phyloP scores from a whole-genome alignment of 2,888 invertebrate genomes.

The Folsomia manolachei region DNA sequence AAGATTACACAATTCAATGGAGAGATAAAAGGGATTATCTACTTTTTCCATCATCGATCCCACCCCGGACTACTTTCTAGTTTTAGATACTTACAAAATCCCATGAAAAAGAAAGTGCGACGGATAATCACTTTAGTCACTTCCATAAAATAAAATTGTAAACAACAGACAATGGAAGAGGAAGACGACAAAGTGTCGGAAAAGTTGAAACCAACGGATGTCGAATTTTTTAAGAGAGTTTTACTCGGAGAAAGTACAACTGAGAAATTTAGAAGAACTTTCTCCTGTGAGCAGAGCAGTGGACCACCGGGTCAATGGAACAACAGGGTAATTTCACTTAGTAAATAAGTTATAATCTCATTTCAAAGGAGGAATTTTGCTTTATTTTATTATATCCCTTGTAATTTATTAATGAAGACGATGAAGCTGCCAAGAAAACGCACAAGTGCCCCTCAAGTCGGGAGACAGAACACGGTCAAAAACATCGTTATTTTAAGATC shows the following conservation, averaged over 20 bases:
- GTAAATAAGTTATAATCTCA: too few relatives aligned
- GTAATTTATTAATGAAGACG: too few relatives aligned
- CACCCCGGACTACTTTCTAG: too few relatives aligned
- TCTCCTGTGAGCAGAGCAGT: conserved; percentile 56
- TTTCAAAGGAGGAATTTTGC: too few relatives aligned
- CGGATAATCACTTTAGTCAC: background rate
- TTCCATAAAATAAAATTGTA: too few relatives aligned
- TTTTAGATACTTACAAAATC: too few relatives aligned
- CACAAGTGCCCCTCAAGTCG: conserved; percentile 70
- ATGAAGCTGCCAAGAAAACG: conserved; percentile 61
- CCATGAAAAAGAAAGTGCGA: too few relatives aligned
- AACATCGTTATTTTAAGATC: conserved; percentile 64
- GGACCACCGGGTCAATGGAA: background rate
- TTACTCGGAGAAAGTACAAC: conserved; percentile 33
- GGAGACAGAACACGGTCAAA: conserved; percentile 53
- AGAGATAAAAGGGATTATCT: background rate
- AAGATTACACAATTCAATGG: too few relatives aligned
- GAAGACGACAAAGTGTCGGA: conserved; percentile 24
- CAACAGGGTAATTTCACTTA: background rate
- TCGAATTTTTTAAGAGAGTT: conserved; percentile 43
- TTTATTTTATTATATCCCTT: too few relatives aligned
- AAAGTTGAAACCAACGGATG: conserved; percentile 31
- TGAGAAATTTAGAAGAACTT: conserved; percentile 22
- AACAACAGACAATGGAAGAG: conserved; percentile 23
- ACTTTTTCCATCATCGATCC: background rate